A percentile compares a stretch with the other conserved stretches of the same genome.
Conservation (phyloP, 2,113 vertebrate species). For the Odocoileus hemionus region DNA sequence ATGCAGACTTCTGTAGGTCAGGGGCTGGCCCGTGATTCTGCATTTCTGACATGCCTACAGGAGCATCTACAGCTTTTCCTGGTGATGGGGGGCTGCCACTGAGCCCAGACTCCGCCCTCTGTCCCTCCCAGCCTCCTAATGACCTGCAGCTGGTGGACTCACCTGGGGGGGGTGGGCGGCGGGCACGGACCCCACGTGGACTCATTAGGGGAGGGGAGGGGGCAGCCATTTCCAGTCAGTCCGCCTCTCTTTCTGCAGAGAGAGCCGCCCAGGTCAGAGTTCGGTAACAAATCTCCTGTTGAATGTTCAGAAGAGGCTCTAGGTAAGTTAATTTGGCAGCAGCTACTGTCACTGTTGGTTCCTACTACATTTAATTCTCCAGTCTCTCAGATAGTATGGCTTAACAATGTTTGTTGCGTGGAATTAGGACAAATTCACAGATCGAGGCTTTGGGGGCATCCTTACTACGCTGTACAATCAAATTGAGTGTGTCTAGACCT, state of each 20-base stretch:
- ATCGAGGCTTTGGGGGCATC: neutral
- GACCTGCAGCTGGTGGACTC: neutral
- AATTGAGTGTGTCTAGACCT: neutral
- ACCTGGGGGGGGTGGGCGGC: too few species aligned
- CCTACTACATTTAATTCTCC: neutral
- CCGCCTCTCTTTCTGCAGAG: fast-evolving
- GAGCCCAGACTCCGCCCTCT: neutral
- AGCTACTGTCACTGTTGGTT: neutral
- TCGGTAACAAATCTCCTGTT: fast-evolving
- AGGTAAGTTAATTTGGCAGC: neutral
- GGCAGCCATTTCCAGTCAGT: neutral
- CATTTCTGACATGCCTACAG: too few species aligned
- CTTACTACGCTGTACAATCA: neutral
- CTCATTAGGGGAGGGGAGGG: neutral
- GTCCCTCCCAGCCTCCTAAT: neutral
- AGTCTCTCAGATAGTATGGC: neutral
- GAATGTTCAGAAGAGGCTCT: neutral
- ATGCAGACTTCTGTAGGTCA: too few species aligned
- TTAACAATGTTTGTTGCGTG: neutral
- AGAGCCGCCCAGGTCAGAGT: neutral
- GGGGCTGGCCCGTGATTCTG: too few species aligned
- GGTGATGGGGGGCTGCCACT: too few species aligned
- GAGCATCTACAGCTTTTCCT: too few species aligned
- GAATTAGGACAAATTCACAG: neutral
- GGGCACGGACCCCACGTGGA: fast-evolving